A percentile compares a stretch with the other conserved stretches of the same genome.
These are phyloP conservation scores for Microchirus variegatus DNA, from an alignment of 2,797 vertebrate species.

Conservation along the genomic window DNA sequence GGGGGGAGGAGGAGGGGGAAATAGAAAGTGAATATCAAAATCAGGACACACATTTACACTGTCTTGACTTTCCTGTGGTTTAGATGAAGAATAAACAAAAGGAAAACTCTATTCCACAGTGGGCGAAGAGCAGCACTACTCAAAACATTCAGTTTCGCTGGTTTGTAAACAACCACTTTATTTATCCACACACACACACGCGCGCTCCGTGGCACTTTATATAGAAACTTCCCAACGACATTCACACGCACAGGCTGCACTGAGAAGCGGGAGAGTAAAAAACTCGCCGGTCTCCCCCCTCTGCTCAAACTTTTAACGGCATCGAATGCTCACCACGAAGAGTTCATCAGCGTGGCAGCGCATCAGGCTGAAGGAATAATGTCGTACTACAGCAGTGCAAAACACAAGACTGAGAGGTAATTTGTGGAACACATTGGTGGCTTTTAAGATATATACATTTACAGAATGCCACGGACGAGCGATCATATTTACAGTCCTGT, in stretches of 20 bases:
- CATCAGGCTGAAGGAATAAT: constrained; percentile 20
- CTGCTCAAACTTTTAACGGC: constrained; percentile 13
- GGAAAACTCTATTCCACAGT: constrained; percentile 28
- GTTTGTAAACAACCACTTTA: constrained; percentile 65
- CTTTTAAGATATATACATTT: constrained; percentile 34
- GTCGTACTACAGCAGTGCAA: constrained; percentile 72
- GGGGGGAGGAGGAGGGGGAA: constrained; percentile 4
- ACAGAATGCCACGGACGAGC: constrained; percentile 15
- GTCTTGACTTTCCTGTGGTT: constrained; percentile 27
- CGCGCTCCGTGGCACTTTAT: constrained; percentile 47
- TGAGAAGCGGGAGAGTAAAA: constrained; percentile 27
- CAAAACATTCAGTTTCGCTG: constrained; percentile 43
- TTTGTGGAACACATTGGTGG: constrained; percentile 26
- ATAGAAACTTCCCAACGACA: constrained; percentile 42
- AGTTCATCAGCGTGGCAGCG: constrained; percentile 42
- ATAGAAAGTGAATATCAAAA: constrained; percentile 32
- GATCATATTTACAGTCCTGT: no score
- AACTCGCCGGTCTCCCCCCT: not conserved
- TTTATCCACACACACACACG: constrained; percentile 33
- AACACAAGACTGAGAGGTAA: constrained; percentile 59
- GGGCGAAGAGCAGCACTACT: constrained; percentile 75
- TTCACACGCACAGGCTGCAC: constrained; percentile 31
- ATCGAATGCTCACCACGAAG: constrained; percentile 30
- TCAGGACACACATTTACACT: constrained; percentile 9
- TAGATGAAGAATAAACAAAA: no score